Percentiles rank a stretch among this genome's conserved stretches.
These are phyloP conservation scores for Oligia latruncula DNA, from an alignment of 2,888 invertebrate genomes.

Conservation along the genomic window DNA sequence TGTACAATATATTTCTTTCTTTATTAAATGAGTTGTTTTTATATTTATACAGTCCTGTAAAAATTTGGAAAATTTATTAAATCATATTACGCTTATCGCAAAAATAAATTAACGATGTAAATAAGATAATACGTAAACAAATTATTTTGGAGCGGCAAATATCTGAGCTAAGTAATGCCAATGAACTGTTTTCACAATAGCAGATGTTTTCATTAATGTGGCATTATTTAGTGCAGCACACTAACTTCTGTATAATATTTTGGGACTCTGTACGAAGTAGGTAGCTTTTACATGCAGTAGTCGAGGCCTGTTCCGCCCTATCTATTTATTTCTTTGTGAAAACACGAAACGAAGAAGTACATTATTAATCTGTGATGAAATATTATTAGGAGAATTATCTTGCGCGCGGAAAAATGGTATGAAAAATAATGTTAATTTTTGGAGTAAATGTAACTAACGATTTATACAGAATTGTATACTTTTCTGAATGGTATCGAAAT, in stretches of 20 bases:
- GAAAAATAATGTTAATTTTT: constrained; percentile 75
- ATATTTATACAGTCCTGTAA: constrained; percentile 82
- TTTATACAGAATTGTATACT: constrained; percentile 75
- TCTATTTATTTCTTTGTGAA: constrained; percentile 74
- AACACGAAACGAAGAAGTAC: constrained; percentile 85
- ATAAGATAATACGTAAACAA: constrained; percentile 80
- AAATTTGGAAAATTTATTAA: constrained; percentile 83
- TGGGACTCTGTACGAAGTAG: constrained; percentile 71
- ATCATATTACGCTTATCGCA: constrained; percentile 84
- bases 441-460: constrained; percentile 77
- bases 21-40: constrained; percentile 82
- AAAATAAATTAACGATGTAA: constrained; percentile 80
- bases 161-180: constrained; percentile 67
- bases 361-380: constrained; percentile 88
- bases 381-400: constrained; percentile 82
- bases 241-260: constrained; percentile 72
- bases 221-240: constrained; percentile 69
- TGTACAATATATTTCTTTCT: constrained; percentile 82
- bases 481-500: constrained; percentile 81
- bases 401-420: constrained; percentile 78
- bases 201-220: constrained; percentile 61
- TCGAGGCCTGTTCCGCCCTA: constrained; percentile 79
- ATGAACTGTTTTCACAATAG: constrained; percentile 43
- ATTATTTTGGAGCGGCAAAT: constrained; percentile 75
- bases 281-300: constrained; percentile 74